Evolutionary conservation across 2,888 invertebrate species (phyloP).

Genomic region (Netelia fuscicornis): DNA sequence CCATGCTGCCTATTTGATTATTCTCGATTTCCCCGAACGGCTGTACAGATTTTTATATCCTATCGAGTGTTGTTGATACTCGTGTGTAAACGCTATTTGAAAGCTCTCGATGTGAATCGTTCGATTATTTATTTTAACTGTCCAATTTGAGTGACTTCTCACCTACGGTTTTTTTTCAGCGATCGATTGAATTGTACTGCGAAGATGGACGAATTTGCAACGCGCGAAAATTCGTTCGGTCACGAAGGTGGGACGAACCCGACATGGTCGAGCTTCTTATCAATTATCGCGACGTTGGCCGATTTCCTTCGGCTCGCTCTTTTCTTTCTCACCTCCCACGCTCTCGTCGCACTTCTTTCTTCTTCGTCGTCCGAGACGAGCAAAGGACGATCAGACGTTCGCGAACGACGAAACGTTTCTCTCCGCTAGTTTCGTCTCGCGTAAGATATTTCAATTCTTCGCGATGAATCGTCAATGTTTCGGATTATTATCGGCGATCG

Average conservation of each 20-base stretch:
- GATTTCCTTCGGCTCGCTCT: not conserved
- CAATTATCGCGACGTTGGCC: conserved; percentile 1
- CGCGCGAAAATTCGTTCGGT: not conserved
- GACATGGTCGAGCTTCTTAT: not conserved
- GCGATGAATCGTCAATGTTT: conserved; percentile 15
- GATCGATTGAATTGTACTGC: not conserved
- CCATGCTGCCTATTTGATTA: conserved; percentile 3
- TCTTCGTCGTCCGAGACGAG: conserved; percentile 18
- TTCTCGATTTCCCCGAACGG: not conserved
- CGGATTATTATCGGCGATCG: conserved; percentile 15
- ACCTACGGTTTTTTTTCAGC: not conserved
- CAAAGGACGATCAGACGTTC: conserved; percentile 16
- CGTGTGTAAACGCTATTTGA: not conserved
- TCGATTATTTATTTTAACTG: not conserved
- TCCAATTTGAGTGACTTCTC: not conserved
- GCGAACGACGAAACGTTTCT: conserved; percentile 21
- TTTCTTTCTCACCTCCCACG: not conserved
- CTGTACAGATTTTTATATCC: not conserved
- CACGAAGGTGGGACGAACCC: not conserved
- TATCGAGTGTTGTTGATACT: not conserved
- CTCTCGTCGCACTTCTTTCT: not conserved
- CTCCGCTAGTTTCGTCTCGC: not conserved
- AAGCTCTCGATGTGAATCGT: not conserved
- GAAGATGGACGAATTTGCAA: conserved; percentile 2
- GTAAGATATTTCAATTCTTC: not conserved